phyloP scores from a whole-genome alignment of 2,113 vertebrate genomes.

The Neolamprologus cancellatus region DNA sequence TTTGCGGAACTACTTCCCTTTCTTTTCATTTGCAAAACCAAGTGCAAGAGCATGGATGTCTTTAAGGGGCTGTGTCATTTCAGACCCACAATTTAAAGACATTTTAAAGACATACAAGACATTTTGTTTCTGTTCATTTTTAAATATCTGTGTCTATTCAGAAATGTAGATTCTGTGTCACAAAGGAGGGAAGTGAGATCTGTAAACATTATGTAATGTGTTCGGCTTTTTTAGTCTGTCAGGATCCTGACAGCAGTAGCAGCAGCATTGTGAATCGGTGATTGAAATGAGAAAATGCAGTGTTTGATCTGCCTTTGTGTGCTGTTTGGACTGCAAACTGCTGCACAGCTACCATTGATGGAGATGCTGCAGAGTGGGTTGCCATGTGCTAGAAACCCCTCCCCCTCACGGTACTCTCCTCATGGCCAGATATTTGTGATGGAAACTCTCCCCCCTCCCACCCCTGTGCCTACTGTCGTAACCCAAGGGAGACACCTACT shows the following conservation, averaged over 20 bases:
- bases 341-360: neutral
- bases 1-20: neutral
- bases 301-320: neutral
- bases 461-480: neutral
- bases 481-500: slow-evolving; percentile 27
- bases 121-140: neutral
- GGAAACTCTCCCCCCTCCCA: slow-evolving; percentile 7
- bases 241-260: neutral
- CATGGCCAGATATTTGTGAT: slow-evolving; percentile 10
- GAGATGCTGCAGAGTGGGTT: slow-evolving; percentile 36
- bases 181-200: neutral
- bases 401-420: slow-evolving; percentile 8
- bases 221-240: neutral
- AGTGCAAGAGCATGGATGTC: neutral
- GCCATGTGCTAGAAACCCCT: slow-evolving; percentile 35
- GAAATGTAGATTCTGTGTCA: neutral
- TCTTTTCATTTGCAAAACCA: neutral
- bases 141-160: neutral
- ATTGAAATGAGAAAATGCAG: neutral
- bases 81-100: neutral
- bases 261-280: neutral
- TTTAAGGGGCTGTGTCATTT: neutral
- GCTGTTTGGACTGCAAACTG: neutral
- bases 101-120: neutral
- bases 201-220: neutral